Evolutionary conservation across 1,140 invertebrate species (phyloP), one percentile per base, ranked within the genome.

Genomic region (Micrasema minimum): DNA sequence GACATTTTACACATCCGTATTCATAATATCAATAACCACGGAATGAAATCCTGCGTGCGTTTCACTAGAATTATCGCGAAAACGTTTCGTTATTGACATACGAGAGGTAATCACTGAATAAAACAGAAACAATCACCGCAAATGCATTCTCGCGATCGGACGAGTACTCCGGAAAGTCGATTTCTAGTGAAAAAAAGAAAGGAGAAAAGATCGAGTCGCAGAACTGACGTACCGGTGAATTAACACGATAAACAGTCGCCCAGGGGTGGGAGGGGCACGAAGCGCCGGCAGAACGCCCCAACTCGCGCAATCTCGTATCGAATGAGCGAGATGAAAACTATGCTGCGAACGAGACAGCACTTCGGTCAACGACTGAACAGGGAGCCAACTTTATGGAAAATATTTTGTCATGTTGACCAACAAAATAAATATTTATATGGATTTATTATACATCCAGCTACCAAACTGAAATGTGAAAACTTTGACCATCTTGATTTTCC

Each of bases 141-240:
- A 57, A 57, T 68, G 48, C 43, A 43, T 43, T 26, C 18, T 68
- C 37, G 26, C 20, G 41, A 53, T 45, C 55, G 23, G 31, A 38
- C 57, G 23, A 62, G 41, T 43, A 59, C 67, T 48, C 55, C 57
- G 55, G 67, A 43, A 38, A 62, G 55, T 48, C 57, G 67, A 69
- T 69, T 69, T 69, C 55, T 62, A 69, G 46, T 57, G 57, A 69
- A 57, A 68, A 69, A 31, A 69, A 62, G 45, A 69, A 69, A 62
- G 57, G 55, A 69, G 55, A 50, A 57, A 69, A 62, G 55, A 62
- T 35, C 53, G 55, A 62, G 57, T 59, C 53, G 66, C 31, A 67
- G 66, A 59, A 68, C 66, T 69, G 67, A 69, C 67, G 67, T 69
- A 69, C 67, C 67, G 67, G 67, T 69, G 67, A 62, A 69, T 69